Conservation (phyloP, 2,113 vertebrate species). For the Equus quagga region DNA sequence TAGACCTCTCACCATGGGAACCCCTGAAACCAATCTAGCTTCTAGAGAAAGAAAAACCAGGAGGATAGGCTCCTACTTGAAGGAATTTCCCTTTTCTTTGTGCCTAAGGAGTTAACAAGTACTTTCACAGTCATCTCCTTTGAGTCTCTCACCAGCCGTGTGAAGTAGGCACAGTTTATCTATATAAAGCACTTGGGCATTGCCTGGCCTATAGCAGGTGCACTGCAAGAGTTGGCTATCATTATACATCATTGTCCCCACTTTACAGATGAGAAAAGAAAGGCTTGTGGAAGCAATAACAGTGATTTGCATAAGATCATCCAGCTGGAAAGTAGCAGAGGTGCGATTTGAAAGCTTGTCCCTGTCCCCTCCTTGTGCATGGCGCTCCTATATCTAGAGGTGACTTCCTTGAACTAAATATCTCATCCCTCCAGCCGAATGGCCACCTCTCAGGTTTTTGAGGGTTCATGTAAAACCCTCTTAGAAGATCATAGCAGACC, state of each 20-base stretch:
- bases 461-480: background rate
- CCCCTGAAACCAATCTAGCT: background rate
- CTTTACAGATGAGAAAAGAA: background rate
- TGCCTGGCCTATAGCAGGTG: background rate
- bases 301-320: background rate
- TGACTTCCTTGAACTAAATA: background rate
- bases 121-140: background rate
- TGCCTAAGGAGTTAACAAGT: background rate
- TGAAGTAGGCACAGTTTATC: background rate
- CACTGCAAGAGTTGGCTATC: background rate
- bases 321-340: background rate
- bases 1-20: background rate
- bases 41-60: background rate
- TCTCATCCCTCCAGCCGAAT: background rate
- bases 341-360: background rate
- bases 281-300: background rate
- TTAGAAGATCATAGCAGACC: background rate
- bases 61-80: background rate
- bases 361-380: too few relatives aligned
- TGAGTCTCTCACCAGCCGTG: background rate
- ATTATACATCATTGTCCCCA: background rate
- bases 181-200: background rate
- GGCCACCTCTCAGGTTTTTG: background rate
- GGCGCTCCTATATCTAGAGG: background rate
- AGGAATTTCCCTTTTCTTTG: background rate